These are phyloP conservation scores for Anguilla anguilla DNA, from an alignment of 2,797 vertebrate species.

Conservation along the genomic window DNA sequence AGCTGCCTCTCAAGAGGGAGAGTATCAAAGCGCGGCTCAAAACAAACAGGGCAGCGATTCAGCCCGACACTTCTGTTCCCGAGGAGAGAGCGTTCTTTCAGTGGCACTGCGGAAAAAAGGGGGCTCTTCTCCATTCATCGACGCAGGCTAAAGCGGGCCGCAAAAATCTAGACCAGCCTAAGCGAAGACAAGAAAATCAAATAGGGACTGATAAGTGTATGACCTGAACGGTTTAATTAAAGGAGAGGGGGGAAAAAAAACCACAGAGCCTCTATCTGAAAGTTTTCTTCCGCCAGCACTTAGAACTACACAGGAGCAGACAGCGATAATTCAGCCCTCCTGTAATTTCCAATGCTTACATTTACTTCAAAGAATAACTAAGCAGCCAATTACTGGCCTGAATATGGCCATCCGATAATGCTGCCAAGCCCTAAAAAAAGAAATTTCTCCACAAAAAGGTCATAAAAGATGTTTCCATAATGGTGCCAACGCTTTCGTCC, in stretches of 20 bases:
- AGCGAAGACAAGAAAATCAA: constrained; percentile 4
- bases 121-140: constrained; percentile 32
- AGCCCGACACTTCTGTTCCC: constrained; percentile 61
- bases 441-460: constrained; percentile 68
- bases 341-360: constrained; percentile 46
- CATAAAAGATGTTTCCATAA: constrained; percentile 68
- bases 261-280: not conserved
- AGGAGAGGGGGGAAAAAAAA: not conserved
- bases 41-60: constrained; percentile 68
- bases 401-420: not conserved
- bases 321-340: constrained; percentile 37
- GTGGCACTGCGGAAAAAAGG: constrained; percentile 40
- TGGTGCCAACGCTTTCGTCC: constrained; percentile 66
- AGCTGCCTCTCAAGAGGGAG: constrained; percentile 64
- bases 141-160: constrained; percentile 29
- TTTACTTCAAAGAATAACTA: constrained; percentile 44
- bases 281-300: not conserved
- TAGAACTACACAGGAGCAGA: not conserved
- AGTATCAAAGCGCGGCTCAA: constrained; percentile 69
- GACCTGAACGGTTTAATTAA: constrained; percentile 17
- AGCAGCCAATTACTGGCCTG: not conserved
- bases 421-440: constrained; percentile 44
- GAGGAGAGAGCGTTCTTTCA: constrained; percentile 57
- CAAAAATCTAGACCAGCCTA: constrained; percentile 29
- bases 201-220: constrained; percentile 29